Base-by-base conservation (phyloP, 2,888 invertebrate genomes). In the Barypeithes pellucidus region DNA sequence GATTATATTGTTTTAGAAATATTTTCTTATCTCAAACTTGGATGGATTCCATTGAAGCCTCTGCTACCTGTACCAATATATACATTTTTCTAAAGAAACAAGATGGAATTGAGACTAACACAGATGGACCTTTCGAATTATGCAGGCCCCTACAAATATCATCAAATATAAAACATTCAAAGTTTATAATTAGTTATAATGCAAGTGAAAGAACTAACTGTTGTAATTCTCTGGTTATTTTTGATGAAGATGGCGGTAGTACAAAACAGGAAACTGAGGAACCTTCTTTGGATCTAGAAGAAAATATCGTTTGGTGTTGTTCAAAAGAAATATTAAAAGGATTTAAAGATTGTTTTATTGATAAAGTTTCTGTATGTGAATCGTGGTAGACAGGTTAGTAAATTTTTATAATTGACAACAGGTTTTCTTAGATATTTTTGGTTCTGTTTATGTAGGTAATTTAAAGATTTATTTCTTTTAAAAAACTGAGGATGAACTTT, bases 271-370 rank as follows among this genome's bases (percentile, higher is more conserved):
- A 39, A 11, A 14, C 3, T 41, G 3, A 41, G 20, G 36, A 52
- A 54, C 11, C 22, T 29, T 8, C 60, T 50, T 39, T 11, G 8
- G 20, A 59, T 16, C 11, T 54, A 62, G 67, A 76, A 24, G 67
- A 76, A 57, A 67, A 76, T 45, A 68, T 78, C 59, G 76, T 82
- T 63, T 90, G 90, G 90, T 89, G 87, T 82, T 88, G 90, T 79
- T 89, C 88, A 16, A 87, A 85, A 63, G 87, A 87, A 82, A 83
- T 88, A 29, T 86, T 90, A 84, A 89, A 89, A 81, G 90, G 90
- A 16, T 90, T 89, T 79, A 90, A 89, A 85, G 90, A 90, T 80
- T 87, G 87, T 79, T 81, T 87, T 81, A 85, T 90, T 12, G 87
- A 89, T 83, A 89, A 89, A 33, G 86, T 84, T 77, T 89, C 90